Percentiles rank a stretch among this genome's conserved stretches.
phyloP scores from a whole-genome alignment of 1,140 invertebrate species.

The Conus betulinus region DNA sequence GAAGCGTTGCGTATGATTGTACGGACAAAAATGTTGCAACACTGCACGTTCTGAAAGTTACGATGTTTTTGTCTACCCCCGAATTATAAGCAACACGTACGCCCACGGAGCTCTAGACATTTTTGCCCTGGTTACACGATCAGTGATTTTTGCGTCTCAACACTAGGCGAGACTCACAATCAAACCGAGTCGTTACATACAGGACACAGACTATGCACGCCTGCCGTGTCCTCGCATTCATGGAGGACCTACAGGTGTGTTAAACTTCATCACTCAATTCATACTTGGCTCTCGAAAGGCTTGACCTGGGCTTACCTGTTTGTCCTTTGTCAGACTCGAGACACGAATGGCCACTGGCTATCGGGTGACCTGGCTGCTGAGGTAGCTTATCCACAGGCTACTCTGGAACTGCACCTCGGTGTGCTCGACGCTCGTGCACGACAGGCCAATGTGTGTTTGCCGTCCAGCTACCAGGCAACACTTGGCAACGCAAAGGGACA shows the following conservation, averaged over 20 bases:
- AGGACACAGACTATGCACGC: not conserved
- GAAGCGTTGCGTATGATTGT: no score
- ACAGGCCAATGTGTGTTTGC: not conserved
- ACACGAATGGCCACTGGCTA: conserved; percentile 28
- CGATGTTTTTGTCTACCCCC: no score
- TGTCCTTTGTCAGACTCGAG: not conserved
- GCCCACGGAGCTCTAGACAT: no score
- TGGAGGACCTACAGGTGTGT: not conserved
- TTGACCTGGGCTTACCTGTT: conserved; percentile 1
- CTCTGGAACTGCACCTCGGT: not conserved
- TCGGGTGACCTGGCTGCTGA: conserved; percentile 4
- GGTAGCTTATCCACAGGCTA: conserved; percentile 14
- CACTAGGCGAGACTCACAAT: not conserved
- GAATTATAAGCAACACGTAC: no score
- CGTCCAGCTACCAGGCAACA: conserved; percentile 22
- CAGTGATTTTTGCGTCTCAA: no score
- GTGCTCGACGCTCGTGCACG: conserved; percentile 19
- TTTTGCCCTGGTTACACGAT: no score
- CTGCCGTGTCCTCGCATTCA: not conserved
- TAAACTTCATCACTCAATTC: not conserved
- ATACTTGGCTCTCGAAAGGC: not conserved
- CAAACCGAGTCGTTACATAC: not conserved
- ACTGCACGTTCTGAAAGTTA: no score
- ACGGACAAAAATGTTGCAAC: no score
- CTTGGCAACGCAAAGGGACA: conserved; percentile 27